A percentile compares a stretch with the other conserved stretches of the same genome.
Evolutionary conservation across 1,140 invertebrate species (phyloP).

Genomic region (Uloborus diversus): DNA sequence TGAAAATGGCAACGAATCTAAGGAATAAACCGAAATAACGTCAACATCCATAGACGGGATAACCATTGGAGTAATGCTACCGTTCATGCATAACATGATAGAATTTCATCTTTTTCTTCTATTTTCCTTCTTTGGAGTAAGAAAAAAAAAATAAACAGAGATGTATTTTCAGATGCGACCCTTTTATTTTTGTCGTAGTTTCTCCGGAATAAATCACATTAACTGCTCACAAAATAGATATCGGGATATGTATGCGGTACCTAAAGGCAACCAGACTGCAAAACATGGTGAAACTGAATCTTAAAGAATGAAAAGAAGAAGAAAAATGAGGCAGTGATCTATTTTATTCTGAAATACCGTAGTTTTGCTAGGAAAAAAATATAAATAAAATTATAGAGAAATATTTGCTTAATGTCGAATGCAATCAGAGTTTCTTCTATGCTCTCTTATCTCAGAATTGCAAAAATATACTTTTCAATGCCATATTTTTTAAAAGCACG

Average conservation of each 20-base stretch:
- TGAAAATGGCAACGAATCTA: background rate
- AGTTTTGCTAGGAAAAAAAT: too few species aligned
- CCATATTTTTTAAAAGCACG: too few species aligned
- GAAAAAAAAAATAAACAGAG: background rate
- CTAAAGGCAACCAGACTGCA: background rate
- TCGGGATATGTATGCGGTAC: background rate
- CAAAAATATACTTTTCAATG: too few species aligned
- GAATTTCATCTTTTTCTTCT: background rate
- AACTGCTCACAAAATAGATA: background rate
- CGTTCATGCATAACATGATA: background rate
- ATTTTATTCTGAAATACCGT: too few species aligned
- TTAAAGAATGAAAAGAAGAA: background rate
- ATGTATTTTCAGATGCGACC: background rate
- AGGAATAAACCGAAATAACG: background rate
- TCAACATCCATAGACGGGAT: background rate
- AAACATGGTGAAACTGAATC: background rate
- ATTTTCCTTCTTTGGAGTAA: too few species aligned
- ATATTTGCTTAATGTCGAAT: too few species aligned
- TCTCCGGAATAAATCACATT: slow-evolving; percentile 4
- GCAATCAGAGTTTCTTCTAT: too few species aligned
- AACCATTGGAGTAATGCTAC: background rate
- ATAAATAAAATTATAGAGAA: too few species aligned
- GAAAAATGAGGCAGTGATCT: background rate
- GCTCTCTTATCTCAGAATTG: too few species aligned
- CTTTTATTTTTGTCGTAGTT: background rate